phyloP scores from a whole-genome alignment of 2,888 invertebrate genomes.

The Congeria kusceri region DNA sequence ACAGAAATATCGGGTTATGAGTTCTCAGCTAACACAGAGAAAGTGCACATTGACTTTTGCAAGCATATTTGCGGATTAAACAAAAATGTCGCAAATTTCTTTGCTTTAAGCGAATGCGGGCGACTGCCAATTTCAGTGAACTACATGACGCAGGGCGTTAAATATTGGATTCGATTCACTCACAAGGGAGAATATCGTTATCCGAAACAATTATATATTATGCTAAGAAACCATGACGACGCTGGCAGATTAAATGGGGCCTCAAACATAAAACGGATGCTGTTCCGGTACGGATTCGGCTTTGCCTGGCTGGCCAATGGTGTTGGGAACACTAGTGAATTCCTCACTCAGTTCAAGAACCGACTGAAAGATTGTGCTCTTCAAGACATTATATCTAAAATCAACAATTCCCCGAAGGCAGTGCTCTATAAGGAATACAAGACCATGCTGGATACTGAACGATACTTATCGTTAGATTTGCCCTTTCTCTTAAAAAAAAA shows the following conservation, averaged over 20 bases:
- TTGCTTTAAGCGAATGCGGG: constrained; percentile 35
- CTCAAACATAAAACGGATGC: constrained; percentile 16
- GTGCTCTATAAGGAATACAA: too few relatives aligned
- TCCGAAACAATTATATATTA: constrained; percentile 28
- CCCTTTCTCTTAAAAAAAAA: too few relatives aligned
- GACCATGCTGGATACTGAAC: too few relatives aligned
- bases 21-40: constrained; percentile 2
- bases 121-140: constrained; percentile 4
- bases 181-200: constrained; percentile 20
- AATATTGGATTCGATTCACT: constrained; percentile 28
- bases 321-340: constrained; percentile 16
- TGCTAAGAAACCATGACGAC: constrained; percentile 21
- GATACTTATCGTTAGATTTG: too few relatives aligned
- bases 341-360: constrained; percentile 12
- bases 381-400: too few relatives aligned
- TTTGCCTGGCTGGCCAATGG: constrained; percentile 28
- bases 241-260: constrained; percentile 27
- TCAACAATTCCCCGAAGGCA: too few relatives aligned
- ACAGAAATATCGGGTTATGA: constrained; percentile 31
- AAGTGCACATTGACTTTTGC: constrained; percentile 32
- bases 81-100: constrained; percentile 19
- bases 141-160: constrained; percentile 16
- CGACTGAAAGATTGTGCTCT: constrained; percentile 34
- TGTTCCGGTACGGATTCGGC: constrained; percentile 34
- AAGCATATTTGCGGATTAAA: constrained; percentile 20